phyloP scores from a whole-genome alignment of 2,888 invertebrate species.

The Polylopha cassiicola region DNA sequence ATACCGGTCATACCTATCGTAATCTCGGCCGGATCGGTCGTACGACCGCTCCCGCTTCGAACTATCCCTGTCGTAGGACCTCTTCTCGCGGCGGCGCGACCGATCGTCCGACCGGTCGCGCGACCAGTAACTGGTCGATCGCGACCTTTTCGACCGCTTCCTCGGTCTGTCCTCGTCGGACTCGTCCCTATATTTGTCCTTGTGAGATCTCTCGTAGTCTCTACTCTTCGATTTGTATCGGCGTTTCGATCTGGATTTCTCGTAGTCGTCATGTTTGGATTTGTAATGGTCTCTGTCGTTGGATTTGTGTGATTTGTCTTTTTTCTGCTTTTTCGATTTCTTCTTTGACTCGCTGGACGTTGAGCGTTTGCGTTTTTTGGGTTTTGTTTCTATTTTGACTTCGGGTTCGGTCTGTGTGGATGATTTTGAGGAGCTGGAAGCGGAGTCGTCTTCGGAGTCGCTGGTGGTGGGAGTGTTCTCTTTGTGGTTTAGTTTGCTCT shows the following conservation, averaged over 20 bases:
- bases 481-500: constrained; percentile 47
- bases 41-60: constrained; percentile 36
- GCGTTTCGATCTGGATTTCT: constrained; percentile 50
- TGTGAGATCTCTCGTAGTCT: constrained; percentile 50
- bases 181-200: constrained; percentile 58
- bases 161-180: constrained; percentile 56
- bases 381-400: constrained; percentile 37
- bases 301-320: constrained; percentile 41
- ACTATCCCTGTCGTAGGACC: constrained; percentile 49
- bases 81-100: constrained; percentile 45
- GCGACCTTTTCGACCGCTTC: constrained; percentile 56
- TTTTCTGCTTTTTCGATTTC: constrained; percentile 51
- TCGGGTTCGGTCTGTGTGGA: constrained; percentile 49
- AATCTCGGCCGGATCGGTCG: constrained; percentile 34
- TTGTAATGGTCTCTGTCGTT: constrained; percentile 45
- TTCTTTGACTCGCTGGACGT: constrained; percentile 50
- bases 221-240: constrained; percentile 51
- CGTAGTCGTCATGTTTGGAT: constrained; percentile 49
- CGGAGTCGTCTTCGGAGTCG: constrained; percentile 58
- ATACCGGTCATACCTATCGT: constrained; percentile 69
- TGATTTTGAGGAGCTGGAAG: constrained; percentile 44
- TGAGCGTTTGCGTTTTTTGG: constrained; percentile 62
- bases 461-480: constrained; percentile 58
- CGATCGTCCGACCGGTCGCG: constrained; percentile 41
- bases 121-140: constrained; percentile 57